Conservation (phyloP, 2,113 vertebrate species). For the Anser brachyrhynchus region DNA sequence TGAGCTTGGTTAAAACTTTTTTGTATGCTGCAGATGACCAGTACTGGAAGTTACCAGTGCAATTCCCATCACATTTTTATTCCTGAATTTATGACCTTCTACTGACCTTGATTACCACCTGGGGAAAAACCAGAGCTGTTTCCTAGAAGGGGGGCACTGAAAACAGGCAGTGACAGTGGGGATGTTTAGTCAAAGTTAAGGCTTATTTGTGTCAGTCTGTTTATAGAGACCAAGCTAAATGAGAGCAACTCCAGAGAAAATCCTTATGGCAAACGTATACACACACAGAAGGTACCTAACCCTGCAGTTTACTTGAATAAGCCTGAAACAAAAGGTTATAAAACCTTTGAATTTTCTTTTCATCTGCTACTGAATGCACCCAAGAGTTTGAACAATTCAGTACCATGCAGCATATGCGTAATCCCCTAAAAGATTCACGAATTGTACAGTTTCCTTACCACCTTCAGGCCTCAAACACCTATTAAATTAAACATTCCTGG, state of each 20-base stretch:
- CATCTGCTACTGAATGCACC: background rate
- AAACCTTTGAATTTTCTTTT: background rate
- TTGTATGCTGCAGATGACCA: background rate
- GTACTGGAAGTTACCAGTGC: background rate
- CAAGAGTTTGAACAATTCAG: background rate
- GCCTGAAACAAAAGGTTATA: background rate
- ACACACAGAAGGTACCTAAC: rapidly evolving
- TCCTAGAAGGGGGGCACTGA: background rate
- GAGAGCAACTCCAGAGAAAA: background rate
- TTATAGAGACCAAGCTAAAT: background rate
- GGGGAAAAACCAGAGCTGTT: background rate
- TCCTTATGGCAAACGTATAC: background rate
- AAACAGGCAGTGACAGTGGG: background rate
- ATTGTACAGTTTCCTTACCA: rapidly evolving
- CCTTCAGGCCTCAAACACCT: background rate
- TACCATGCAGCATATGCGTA: background rate
- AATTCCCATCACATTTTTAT: background rate
- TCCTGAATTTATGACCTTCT: background rate
- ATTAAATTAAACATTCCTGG: background rate
- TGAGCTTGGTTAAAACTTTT: background rate
- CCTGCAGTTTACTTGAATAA: background rate
- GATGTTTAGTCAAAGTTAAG: background rate
- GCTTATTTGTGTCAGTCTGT: background rate
- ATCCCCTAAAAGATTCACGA: background rate
- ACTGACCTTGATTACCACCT: background rate